These are phyloP conservation scores for Porites australiensis DNA, from an alignment of 64 coral and sea anemone species.

Conservation along the genomic window DNA sequence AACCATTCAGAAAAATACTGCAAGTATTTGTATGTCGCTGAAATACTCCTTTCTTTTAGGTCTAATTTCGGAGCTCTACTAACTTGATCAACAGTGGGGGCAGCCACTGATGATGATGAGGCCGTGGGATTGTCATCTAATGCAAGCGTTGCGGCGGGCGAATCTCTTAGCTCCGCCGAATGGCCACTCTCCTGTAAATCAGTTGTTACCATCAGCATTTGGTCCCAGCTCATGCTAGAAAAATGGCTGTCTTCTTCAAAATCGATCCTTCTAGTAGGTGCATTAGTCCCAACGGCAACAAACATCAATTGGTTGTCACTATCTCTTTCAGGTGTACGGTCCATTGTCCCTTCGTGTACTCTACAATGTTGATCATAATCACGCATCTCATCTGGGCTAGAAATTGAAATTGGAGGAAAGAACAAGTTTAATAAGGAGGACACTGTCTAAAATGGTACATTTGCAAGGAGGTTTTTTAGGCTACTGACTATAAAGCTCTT, in stretches of 20 bases:
- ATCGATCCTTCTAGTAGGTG: slow-evolving; percentile 82
- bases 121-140: too few species aligned
- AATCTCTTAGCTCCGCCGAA: slow-evolving; percentile 61
- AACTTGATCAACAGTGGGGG: slow-evolving; percentile 69
- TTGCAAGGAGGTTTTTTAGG: too few species aligned
- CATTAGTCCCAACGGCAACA: slow-evolving; percentile 88
- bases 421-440: too few species aligned
- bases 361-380: slow-evolving; percentile 88
- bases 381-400: too few species aligned
- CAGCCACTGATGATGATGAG: slow-evolving; percentile 10
- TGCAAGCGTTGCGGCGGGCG: slow-evolving; percentile 53
- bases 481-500: too few species aligned
- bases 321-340: slow-evolving; percentile 81
- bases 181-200: slow-evolving; percentile 75
- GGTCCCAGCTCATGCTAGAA: slow-evolving; percentile 88
- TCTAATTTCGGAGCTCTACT: slow-evolving; percentile 80
- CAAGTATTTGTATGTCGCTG: slow-evolving; percentile 96
- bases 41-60: slow-evolving; percentile 97
- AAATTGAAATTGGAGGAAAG: too few species aligned
- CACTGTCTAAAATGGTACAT: too few species aligned
- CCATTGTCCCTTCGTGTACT: slow-evolving; percentile 24
- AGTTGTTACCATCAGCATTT: slow-evolving; percentile 93
- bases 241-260: slow-evolving; percentile 83
- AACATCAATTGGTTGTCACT: slow-evolving; percentile 87
- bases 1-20: slow-evolving; percentile 97